Base-by-base conservation (phyloP, 2,888 invertebrate species). In the Drymonia ruficornis region DNA sequence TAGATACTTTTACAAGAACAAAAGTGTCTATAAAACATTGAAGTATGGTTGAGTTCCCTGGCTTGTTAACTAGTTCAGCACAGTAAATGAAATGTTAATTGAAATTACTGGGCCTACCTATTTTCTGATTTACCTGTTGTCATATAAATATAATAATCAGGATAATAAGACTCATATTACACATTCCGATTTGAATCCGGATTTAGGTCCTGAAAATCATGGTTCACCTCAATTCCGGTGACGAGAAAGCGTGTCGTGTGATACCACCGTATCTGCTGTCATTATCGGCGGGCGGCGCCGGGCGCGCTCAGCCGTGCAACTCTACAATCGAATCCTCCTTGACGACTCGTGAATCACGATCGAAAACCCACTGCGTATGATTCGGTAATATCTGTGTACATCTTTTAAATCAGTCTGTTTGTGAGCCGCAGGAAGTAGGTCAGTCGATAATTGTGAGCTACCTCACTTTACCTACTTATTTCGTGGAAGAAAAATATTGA, bases 281-380 rank as follows among this genome's bases (percentile, higher is more conserved):
- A 87, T 88, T 87, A 87, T 74, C 74, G 80, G 70, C 64, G 60
- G 63, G 70, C 66, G 65, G 65, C 76, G 73, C 62, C 73, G 76
- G 77, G 71, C 67, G 78, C 87, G 76, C 76, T 81, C 78, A 86
- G 75, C 84, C 86, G 76, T 86, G 83, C 76, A 67, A 72, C 79
- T 78, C 85, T 81, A 83, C 82, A 85, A 86, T 85, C 83, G 77
- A 83, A 87, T 86, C 79, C 81, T 76, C 80, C 78, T 80, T 81
- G 84, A 86, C 82, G 81, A 84, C 75, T 88, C 88, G 84, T 87
- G 86, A 85, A 84, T 86, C 86, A 86, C 86, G 86, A 82, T 78
- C 73, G 70, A 78, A 80, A 77, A 77, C 80, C 74, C 74, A 77
- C 67, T 76, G 80, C 73, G 78, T 78, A 71, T 81, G 77, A 78